phyloP scores from a whole-genome alignment of 2,888 invertebrate species.

The Mesorhabditis spiculigera region DNA sequence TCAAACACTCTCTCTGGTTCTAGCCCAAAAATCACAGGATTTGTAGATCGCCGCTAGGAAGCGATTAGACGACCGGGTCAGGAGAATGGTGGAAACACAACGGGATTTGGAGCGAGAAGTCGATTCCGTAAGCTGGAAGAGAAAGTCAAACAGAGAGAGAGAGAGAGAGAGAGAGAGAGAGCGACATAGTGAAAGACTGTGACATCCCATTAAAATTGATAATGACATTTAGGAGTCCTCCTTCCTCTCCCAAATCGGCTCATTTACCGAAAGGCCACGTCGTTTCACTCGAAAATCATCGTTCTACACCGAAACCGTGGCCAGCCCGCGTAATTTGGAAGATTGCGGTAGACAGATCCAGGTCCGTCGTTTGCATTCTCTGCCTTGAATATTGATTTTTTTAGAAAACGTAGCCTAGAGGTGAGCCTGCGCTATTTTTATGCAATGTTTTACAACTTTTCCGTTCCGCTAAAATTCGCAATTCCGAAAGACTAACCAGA shows the following conservation, averaged over 20 bases:
- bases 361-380: no score
- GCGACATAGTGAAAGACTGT: background rate
- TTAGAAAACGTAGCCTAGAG: no score
- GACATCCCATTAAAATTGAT: background rate
- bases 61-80: background rate
- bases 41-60: background rate
- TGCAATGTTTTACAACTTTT: no score
- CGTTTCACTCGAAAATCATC: background rate
- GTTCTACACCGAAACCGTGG: background rate
- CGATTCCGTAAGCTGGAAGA: no score
- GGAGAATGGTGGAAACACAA: background rate
- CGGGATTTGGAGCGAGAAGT: background rate
- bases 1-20: no score
- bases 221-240: background rate
- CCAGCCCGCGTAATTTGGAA: background rate
- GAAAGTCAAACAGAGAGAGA: no score
- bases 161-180: background rate
- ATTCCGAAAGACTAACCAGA: no score
- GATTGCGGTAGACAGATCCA: background rate
- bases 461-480: no score
- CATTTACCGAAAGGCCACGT: background rate
- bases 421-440: no score
- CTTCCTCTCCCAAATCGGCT: background rate
- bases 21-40: background rate
- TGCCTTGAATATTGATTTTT: no score